Conservation (phyloP, 2,797 vertebrate species). For the Tolypeutes matacus region DNA sequence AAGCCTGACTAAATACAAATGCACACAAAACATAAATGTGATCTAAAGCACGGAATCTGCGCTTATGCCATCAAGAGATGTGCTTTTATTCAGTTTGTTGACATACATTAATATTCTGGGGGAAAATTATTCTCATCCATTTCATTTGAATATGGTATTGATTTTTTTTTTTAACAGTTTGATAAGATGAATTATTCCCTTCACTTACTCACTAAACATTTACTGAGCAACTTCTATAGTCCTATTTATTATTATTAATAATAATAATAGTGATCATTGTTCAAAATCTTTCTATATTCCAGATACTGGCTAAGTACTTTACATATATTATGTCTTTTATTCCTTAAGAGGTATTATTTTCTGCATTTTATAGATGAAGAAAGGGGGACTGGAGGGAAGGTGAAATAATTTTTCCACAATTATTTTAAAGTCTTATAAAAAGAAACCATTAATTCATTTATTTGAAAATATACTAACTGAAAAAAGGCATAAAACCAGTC, state of each 20-base stretch:
- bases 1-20: neutral
- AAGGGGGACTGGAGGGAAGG: neutral
- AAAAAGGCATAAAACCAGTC: neutral
- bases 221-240: neutral
- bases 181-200: slow-evolving; percentile 20
- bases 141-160: neutral
- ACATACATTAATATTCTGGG: neutral
- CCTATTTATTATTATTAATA: neutral
- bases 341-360: neutral
- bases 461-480: neutral
- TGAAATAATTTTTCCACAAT: neutral
- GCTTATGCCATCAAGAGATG: neutral
- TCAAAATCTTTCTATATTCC: neutral
- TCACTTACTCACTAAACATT: neutral
- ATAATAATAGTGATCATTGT: neutral
- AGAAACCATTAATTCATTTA: neutral
- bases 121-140: neutral
- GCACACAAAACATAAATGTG: neutral
- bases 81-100: neutral
- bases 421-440: neutral
- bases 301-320: neutral
- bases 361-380: neutral
- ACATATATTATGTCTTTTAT: neutral
- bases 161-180: slow-evolving; percentile 24
- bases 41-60: neutral